Conservation (phyloP, 2,888 invertebrate genomes). For the Polietes domitor region DNA sequence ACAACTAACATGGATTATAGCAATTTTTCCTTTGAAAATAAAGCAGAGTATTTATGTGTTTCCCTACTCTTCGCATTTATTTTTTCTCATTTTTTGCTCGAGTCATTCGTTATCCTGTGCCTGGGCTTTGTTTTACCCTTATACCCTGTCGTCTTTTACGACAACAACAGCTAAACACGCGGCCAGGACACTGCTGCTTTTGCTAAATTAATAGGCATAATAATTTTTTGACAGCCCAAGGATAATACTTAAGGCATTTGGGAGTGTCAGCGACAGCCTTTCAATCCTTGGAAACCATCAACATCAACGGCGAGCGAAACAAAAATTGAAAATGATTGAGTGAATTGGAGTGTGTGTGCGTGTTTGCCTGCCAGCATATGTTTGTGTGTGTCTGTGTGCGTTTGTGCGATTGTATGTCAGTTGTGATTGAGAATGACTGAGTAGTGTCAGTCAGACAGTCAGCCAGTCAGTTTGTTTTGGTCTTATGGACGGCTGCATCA, state of each 20-base stretch:
- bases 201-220: conserved; percentile 78
- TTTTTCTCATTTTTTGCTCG: conserved; percentile 45
- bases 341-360: conserved; percentile 43
- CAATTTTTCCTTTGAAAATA: conserved; percentile 36
- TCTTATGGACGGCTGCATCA: conserved; percentile 44
- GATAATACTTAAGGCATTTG: conserved; percentile 72
- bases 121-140: conserved; percentile 27
- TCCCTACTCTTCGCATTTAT: conserved; percentile 14
- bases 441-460: conserved; percentile 73
- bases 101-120: conserved; percentile 61
- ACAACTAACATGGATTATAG: conserved; percentile 50
- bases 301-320: not conserved
- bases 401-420: conserved; percentile 51
- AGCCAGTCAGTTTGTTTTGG: conserved; percentile 69
- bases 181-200: conserved; percentile 41
- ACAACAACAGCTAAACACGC: not conserved
- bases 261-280: conserved; percentile 66
- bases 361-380: conserved; percentile 30
- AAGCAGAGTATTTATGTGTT: conserved; percentile 22
- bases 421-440: conserved; percentile 65
- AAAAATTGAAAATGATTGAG: conserved; percentile 61
- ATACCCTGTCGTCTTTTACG: not conserved
- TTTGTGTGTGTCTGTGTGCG: conserved; percentile 33
- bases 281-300: conserved; percentile 41
- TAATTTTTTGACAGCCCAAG: conserved; percentile 80